Evolutionary conservation across 1,140 invertebrate species (phyloP).

Genomic region (Bombus sibiricus): DNA sequence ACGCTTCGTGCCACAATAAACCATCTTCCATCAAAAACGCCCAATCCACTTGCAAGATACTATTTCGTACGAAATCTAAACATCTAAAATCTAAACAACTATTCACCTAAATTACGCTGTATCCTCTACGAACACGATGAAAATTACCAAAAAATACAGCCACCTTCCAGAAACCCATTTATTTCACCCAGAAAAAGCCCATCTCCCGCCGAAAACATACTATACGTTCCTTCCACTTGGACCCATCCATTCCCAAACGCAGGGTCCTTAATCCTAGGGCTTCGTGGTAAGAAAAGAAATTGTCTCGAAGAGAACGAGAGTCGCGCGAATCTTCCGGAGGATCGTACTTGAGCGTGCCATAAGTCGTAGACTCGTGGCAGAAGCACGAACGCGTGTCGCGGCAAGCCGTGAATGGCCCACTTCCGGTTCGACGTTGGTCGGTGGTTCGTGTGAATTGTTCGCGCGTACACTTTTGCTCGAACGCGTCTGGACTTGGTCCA

Average conservation of each 20-base stretch:
- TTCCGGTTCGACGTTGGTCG: constrained; percentile 49
- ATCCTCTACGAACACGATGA: too few relatives aligned
- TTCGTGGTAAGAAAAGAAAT: not conserved
- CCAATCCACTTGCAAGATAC: too few relatives aligned
- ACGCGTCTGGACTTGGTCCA: constrained; percentile 67
- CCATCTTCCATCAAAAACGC: too few relatives aligned
- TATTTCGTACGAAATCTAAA: too few relatives aligned
- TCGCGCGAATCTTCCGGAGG: not conserved
- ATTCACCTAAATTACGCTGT: too few relatives aligned
- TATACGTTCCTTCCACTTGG: not conserved
- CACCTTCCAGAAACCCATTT: not conserved
- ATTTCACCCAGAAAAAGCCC: not conserved
- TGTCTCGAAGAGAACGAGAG: too few relatives aligned
- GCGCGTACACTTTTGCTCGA: constrained; percentile 36
- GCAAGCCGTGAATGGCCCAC: constrained; percentile 48
- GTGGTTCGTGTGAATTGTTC: constrained; percentile 58
- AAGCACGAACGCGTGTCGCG: constrained; percentile 25
- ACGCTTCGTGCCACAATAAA: too few relatives aligned
- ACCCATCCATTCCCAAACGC: not conserved
- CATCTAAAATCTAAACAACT: too few relatives aligned
- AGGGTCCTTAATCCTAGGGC: not conserved
- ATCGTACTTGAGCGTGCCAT: not conserved
- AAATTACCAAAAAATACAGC: too few relatives aligned
- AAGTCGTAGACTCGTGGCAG: constrained; percentile 2
- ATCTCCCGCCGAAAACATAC: not conserved